Percentiles rank a stretch among this genome's conserved stretches.
These are phyloP conservation scores for Netelia fuscicornis DNA, from an alignment of 2,888 invertebrate genomes.

Conservation along the genomic window DNA sequence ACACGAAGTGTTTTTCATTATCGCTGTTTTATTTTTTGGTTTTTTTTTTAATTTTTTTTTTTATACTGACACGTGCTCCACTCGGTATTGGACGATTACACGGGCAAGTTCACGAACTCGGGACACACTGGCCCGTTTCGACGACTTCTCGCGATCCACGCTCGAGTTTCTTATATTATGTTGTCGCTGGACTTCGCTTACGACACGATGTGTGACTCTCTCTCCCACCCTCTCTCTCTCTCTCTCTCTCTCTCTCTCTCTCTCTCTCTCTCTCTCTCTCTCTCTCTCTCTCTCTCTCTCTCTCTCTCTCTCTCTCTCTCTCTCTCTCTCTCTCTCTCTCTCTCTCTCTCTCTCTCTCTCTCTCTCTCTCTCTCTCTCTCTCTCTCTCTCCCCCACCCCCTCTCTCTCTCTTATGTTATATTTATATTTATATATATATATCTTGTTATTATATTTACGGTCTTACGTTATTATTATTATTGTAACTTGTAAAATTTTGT, in stretches of 20 bases:
- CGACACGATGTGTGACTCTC: slow-evolving; percentile 50
- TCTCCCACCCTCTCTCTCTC: no score
- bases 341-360: not conserved
- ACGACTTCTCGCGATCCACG: not conserved
- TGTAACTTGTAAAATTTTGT: no score
- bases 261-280: no score
- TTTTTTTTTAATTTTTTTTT: not conserved
- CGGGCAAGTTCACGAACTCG: slow-evolving; percentile 41
- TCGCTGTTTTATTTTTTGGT: not conserved
- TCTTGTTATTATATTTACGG: no score
- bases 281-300: no score
- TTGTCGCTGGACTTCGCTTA: slow-evolving; percentile 46
- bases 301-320: no score
- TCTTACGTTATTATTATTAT: no score
- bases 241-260: slow-evolving; percentile 8
- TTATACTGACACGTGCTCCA: not conserved
- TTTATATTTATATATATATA: no score
- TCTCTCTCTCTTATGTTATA: no score
- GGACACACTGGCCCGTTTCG: not conserved
- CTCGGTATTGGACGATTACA: not conserved
- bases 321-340: slow-evolving; percentile 11
- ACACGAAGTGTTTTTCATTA: not conserved
- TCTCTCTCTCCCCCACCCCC: no score
- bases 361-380: slow-evolving; percentile 9
- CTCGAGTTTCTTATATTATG: not conserved